A percentile compares a stretch with the other conserved stretches of the same genome.
Conservation (phyloP, 2,888 invertebrate species). For the Xestia sexstrigata region DNA sequence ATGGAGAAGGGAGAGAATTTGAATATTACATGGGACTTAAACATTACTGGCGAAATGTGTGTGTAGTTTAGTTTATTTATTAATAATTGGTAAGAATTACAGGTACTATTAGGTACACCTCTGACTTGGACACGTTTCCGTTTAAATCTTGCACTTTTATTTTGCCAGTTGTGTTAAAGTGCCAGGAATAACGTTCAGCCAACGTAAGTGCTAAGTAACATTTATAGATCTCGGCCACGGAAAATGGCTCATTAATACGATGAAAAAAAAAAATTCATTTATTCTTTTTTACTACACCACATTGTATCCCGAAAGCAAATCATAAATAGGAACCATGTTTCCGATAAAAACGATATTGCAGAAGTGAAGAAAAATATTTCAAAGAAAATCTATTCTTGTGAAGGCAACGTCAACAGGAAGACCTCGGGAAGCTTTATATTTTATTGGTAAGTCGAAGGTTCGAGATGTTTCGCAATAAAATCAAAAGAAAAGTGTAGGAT, state of each 20-base stretch:
- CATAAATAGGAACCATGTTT: background rate
- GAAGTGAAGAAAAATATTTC: slow-evolving; percentile 15
- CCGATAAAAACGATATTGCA: slow-evolving; percentile 10
- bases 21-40: background rate
- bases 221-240: background rate
- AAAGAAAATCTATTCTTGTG: slow-evolving; percentile 26
- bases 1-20: background rate
- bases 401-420: slow-evolving; percentile 37
- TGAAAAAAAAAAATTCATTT: too few relatives aligned
- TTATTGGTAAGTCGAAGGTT: slow-evolving; percentile 27
- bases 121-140: background rate
- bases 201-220: background rate
- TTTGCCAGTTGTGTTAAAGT: background rate
- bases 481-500: background rate
- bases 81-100: too few relatives aligned
- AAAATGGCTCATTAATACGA: too few relatives aligned
- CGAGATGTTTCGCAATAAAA: slow-evolving; percentile 26
- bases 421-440: slow-evolving; percentile 19
- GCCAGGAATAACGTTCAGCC: background rate
- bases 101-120: too few relatives aligned
- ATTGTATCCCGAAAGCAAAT: background rate
- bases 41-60: too few relatives aligned
- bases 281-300: background rate
- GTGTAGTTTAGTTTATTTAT: too few relatives aligned
- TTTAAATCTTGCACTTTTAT: background rate